Conservation (phyloP, 2,797 vertebrate genomes). For the Sebastes taczanowskii region DNA sequence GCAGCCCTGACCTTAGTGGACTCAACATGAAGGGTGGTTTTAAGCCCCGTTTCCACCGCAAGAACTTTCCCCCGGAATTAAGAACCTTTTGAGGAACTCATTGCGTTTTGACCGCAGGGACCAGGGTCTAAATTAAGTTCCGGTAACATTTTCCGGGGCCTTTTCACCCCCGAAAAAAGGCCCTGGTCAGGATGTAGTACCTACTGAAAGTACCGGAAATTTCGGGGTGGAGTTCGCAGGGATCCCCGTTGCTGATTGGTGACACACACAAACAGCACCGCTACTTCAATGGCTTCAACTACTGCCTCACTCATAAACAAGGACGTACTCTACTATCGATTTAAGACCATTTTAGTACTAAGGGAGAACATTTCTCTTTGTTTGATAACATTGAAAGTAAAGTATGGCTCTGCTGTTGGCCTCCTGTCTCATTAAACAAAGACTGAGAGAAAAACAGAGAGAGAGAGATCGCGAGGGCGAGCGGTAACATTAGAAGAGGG, state of each 20-base stretch:
- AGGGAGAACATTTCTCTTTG: not conserved
- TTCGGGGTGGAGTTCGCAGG: not conserved
- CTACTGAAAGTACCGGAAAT: not conserved
- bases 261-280: not conserved
- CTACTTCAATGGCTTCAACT: no score
- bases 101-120: no score
- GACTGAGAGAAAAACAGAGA: no score
- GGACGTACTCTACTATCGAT: not conserved
- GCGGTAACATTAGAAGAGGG: no score
- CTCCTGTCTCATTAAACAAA: not conserved
- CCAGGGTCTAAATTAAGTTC: not conserved
- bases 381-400: not conserved
- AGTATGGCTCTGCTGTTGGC: not conserved
- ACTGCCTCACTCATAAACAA: not conserved
- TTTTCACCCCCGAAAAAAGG: not conserved
- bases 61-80: no score
- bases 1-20: conserved; percentile 16
- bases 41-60: no score
- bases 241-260: not conserved
- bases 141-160: not conserved
- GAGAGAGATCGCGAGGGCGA: no score
- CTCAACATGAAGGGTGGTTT: conserved; percentile 8
- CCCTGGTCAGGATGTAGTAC: not conserved
- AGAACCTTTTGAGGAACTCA: no score
- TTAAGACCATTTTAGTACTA: not conserved